Conservation (phyloP, 2,888 invertebrate genomes). For the Alviniconcha strummeri region DNA sequence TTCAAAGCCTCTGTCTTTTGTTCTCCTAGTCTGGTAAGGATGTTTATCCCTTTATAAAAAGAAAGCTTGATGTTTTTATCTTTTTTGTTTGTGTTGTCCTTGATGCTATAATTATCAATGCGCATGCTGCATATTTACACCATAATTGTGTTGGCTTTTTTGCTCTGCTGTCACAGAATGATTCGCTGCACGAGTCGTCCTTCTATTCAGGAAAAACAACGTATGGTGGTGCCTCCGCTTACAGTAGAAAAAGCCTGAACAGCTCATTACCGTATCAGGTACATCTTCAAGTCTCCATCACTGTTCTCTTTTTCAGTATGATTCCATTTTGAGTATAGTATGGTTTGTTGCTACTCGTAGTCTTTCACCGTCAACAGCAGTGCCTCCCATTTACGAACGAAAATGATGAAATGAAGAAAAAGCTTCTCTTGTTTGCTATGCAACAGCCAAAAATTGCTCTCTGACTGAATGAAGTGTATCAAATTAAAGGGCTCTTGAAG, state of each 20-base stretch:
- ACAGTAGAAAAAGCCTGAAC: constrained; percentile 49
- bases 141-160: not conserved
- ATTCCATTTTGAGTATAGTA: no score
- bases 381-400: no score
- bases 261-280: constrained; percentile 61
- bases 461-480: no score
- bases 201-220: constrained; percentile 70
- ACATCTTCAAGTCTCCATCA: not conserved
- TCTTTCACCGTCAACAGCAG: no score
- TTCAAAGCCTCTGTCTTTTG: constrained; percentile 66
- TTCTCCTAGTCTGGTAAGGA: constrained; percentile 54
- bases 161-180: constrained; percentile 23
- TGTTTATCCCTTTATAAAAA: no score
- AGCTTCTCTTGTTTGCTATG: no score
- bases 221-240: constrained; percentile 70
- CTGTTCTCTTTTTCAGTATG: no score
- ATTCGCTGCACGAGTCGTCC: constrained; percentile 51
- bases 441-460: no score
- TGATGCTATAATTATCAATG: not conserved
- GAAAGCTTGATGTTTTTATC: no score
- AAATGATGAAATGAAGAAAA: no score
- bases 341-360: no score
- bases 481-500: no score
- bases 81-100: not conserved
- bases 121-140: not conserved